Conservation (phyloP, 2,113 vertebrate species). For the Rousettus leschenaultii region DNA sequence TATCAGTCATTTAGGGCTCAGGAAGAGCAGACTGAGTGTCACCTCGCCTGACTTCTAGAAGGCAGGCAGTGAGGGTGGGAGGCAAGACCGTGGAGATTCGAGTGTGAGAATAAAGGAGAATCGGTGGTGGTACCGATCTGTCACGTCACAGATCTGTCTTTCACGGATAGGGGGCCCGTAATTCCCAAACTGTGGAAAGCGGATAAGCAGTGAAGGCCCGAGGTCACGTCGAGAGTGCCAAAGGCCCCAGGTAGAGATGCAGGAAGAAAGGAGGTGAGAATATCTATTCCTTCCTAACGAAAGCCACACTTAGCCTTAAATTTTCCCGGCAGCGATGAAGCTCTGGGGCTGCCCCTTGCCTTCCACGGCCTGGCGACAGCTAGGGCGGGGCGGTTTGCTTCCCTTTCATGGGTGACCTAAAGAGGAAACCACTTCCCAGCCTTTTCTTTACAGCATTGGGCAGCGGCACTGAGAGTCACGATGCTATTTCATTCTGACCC, state of each 20-base stretch:
- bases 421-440: conserved; percentile 39
- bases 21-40: not conserved
- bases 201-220: conserved; percentile 62
- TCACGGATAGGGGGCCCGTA: not conserved
- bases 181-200: conserved; percentile 57
- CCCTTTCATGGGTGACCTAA: conserved; percentile 43
- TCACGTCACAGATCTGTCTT: not conserved
- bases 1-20: not conserved
- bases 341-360: not conserved
- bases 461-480: not conserved
- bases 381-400: conserved; percentile 48
- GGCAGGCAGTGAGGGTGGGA: conserved; percentile 27
- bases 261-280: conserved; percentile 73
- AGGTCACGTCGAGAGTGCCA: conserved; percentile 60
- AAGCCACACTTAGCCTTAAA: conserved; percentile 77
- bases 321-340: conserved; percentile 72
- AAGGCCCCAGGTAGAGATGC: conserved; percentile 73
- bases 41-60: not conserved
- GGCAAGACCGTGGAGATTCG: not conserved
- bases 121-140: conserved; percentile 7
- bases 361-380: conserved; percentile 59
- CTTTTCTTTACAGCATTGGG: conserved; percentile 2
- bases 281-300: conserved; percentile 76
- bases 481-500: conserved; percentile 31
- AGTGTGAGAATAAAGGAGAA: conserved; percentile 59